Base-by-base conservation (phyloP, 2,888 invertebrate genomes). In the Schizotus pectinicornis region DNA sequence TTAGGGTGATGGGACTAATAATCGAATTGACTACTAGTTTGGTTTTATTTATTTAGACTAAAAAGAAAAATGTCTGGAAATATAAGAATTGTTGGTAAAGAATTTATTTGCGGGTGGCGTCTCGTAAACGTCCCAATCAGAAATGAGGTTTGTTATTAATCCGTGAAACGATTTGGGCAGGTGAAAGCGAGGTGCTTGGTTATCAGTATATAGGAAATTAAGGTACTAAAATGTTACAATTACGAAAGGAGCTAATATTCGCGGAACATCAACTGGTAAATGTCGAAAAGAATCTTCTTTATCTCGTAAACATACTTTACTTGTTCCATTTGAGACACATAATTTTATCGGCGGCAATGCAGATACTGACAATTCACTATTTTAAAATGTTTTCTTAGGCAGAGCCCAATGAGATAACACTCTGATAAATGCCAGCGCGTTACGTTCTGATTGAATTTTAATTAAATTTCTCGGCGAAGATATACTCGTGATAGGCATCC, bases 391-490 rank as follows among this genome's bases (percentile, higher is more conserved):
- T 77, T 79, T 79, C 78, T 79, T 77, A 78, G 75, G 74, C 74
- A 76, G 72, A 74, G 74, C 74, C 69, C 63, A 67, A 68, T 62
- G 66, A 77, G 79, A 79, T 79, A 79, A 79, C 74, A 77, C 79
- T 69, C 72, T 74, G 76, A 77, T 76, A 78, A 77, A 77, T 74
- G 74, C 73, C 72, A 67, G 63, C 70, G 72, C 73, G 75, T 75
- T 74, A 75, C 75, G 71, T 76, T 78, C 76, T 79, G 79, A 79
- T 80, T 78, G 79, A 80, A 80, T 79, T 79, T 80, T 80, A 79
- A 79, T 80, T 80, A 79, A 79, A 80, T 79, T 77, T 72, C 71
- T 63, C 73, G 67, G 70, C 69, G 70, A 71, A 75, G 74, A 77
- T 74, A 77, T 75, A 77, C 74, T 71, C 64, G 64, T 74, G 75